These are phyloP conservation scores for Periplaneta americana DNA, from an alignment of 1,140 invertebrate species.

Conservation along the genomic window DNA sequence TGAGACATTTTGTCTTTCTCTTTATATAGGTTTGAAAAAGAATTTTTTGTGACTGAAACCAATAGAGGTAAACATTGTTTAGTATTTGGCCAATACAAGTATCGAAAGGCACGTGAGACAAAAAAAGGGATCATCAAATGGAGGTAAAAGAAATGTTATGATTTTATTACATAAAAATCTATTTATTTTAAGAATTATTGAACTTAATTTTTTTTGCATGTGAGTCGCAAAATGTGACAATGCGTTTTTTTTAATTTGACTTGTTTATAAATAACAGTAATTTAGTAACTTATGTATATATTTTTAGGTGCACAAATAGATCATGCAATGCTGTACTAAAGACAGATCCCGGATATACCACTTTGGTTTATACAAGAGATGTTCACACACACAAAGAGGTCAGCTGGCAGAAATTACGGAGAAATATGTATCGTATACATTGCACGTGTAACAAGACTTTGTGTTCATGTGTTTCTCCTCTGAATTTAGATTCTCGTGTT, in stretches of 20 bases:
- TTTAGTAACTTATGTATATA: not conserved
- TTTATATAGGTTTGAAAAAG: not conserved
- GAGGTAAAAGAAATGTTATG: not conserved
- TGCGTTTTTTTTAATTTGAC: not conserved
- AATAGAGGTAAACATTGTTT: not conserved
- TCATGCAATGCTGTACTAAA: not conserved
- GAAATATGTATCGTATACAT: no score
- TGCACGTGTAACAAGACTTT: not conserved
- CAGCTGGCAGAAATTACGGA: not conserved
- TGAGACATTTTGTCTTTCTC: not conserved
- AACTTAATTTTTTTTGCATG: not conserved
- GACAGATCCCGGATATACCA: not conserved
- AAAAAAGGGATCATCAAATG: not conserved
- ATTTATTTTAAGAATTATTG: not conserved
- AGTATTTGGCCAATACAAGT: not conserved
- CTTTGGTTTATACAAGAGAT: not conserved
- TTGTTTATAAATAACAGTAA: not conserved
- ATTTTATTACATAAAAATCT: not conserved
- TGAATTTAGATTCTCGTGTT: not conserved
- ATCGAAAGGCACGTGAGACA: not conserved
- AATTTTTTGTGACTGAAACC: not conserved
- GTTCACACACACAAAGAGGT: not conserved
- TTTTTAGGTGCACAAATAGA: not conserved
- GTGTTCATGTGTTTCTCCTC: not conserved
- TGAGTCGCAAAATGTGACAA: not conserved